Percentiles rank a stretch among this genome's conserved stretches.
phyloP scores from a whole-genome alignment of 2,888 invertebrate genomes.

The Cheilosia urbana region DNA sequence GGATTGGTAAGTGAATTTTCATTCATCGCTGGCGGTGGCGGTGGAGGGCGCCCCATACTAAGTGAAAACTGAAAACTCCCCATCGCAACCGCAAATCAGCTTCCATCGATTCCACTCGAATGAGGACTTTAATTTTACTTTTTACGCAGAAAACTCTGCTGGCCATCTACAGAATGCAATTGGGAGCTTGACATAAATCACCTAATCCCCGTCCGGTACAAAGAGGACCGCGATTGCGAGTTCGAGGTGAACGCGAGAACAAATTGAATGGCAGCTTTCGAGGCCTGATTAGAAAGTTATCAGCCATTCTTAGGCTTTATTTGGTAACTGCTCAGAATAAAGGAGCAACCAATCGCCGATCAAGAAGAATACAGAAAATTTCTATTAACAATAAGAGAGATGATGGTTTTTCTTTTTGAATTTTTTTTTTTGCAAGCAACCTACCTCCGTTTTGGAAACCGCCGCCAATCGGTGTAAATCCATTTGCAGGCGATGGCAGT shows the following conservation, averaged over 20 bases:
- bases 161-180: neutral
- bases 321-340: slow-evolving; percentile 53
- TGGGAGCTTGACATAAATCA: slow-evolving; percentile 45
- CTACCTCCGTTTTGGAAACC: slow-evolving; percentile 70
- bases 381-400: slow-evolving; percentile 21
- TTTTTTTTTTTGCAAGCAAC: slow-evolving; percentile 39
- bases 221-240: slow-evolving; percentile 19
- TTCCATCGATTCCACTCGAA: slow-evolving; percentile 41
- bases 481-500: slow-evolving; percentile 69
- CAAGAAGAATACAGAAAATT: slow-evolving; percentile 44
- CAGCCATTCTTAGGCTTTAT: slow-evolving; percentile 37
- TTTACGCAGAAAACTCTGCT: slow-evolving; percentile 5
- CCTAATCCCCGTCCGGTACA: slow-evolving; percentile 9
- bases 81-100: slow-evolving; percentile 36
- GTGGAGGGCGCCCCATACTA: slow-evolving; percentile 28
- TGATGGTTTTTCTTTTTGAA: neutral
- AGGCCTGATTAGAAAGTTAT: slow-evolving; percentile 63
- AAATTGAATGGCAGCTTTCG: neutral
- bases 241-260: slow-evolving; percentile 12
- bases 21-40: slow-evolving; percentile 7
- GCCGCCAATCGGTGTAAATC: slow-evolving; percentile 75
- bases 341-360: slow-evolving; percentile 22
- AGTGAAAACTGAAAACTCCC: slow-evolving; percentile 53
- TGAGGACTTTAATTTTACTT: slow-evolving; percentile 63
- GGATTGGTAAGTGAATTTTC: slow-evolving; percentile 71